A percentile compares a stretch with the other conserved stretches of the same genome.
phyloP scores from a whole-genome alignment of 2,888 invertebrate genomes.

The Lochmaea capreae region DNA sequence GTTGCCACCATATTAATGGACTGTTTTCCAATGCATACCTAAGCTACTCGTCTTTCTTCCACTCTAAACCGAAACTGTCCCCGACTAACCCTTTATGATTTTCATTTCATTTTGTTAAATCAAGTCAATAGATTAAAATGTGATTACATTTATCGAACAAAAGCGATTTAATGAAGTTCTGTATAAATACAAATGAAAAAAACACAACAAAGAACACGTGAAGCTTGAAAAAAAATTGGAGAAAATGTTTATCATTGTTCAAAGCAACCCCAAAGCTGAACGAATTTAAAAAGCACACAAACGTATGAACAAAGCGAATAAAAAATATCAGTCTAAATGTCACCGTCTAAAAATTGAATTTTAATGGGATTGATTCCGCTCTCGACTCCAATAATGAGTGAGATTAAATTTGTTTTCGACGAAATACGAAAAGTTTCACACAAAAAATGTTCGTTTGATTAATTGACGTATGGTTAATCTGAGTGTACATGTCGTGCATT shows the following conservation, averaged over 20 bases:
- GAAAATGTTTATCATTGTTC: not conserved
- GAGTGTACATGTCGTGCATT: constrained; percentile 5
- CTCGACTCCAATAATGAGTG: constrained; percentile 4
- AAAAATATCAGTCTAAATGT: constrained; percentile 10
- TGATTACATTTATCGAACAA: too few relatives aligned
- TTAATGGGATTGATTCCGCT: constrained; percentile 14
- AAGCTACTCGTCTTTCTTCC: too few relatives aligned
- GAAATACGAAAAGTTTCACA: constrained; percentile 6
- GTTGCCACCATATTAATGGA: too few relatives aligned
- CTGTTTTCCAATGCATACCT: too few relatives aligned
- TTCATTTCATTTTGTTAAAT: too few relatives aligned
- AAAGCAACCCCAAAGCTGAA: not conserved
- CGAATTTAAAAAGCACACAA: not conserved
- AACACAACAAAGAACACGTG: not conserved
- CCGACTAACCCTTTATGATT: too few relatives aligned
- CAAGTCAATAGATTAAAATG: too few relatives aligned
- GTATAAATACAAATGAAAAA: not conserved
- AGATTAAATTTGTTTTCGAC: constrained; percentile 15
- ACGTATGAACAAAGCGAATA: not conserved
- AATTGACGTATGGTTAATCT: constrained; percentile 35
- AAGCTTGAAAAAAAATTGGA: not conserved
- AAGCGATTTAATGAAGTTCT: not conserved
- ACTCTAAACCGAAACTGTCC: too few relatives aligned
- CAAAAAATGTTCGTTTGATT: constrained; percentile 31
- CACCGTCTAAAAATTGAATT: constrained; percentile 9